Conservation (phyloP, 2,113 vertebrate species). For the Campylorhamphus procurvoides region DNA sequence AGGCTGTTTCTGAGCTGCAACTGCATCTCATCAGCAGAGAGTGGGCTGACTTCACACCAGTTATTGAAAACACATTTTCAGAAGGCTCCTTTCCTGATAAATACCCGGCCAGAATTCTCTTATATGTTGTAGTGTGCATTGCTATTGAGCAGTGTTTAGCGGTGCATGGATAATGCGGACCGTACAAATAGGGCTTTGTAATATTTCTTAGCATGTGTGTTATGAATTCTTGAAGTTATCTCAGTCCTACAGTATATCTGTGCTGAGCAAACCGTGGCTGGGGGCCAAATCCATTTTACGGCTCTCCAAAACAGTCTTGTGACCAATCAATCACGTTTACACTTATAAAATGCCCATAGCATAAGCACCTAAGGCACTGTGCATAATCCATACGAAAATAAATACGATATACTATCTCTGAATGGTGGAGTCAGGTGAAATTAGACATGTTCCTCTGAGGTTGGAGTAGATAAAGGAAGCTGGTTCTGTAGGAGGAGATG, state of each 20-base stretch:
- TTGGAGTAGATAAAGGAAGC: not conserved
- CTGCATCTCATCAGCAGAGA: slow-evolving; percentile 65
- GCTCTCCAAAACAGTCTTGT: slow-evolving; percentile 61
- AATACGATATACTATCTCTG: not conserved
- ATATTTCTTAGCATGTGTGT: slow-evolving; percentile 51
- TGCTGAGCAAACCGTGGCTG: slow-evolving; percentile 36
- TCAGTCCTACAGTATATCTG: slow-evolving; percentile 16
- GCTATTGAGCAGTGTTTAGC: slow-evolving; percentile 48
- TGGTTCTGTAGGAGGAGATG: not conserved
- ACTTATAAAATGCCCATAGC: slow-evolving; percentile 25
- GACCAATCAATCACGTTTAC: slow-evolving; percentile 66
- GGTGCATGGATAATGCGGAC: slow-evolving; percentile 9
- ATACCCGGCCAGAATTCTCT: slow-evolving; percentile 42
- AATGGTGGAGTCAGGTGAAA: slow-evolving; percentile 39
- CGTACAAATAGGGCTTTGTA: slow-evolving; percentile 10
- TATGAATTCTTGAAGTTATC: slow-evolving; percentile 54
- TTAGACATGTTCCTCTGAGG: slow-evolving; percentile 41
- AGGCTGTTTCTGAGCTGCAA: slow-evolving; percentile 40
- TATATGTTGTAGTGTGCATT: not conserved
- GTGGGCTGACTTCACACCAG: slow-evolving; percentile 64
- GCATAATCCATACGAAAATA: slow-evolving; percentile 45
- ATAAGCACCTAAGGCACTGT: slow-evolving; percentile 16
- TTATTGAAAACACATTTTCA: slow-evolving; percentile 58
- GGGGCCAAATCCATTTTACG: slow-evolving; percentile 69
- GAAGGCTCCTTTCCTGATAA: slow-evolving; percentile 37